phyloP scores from a whole-genome alignment of 2,113 vertebrate species.

The Rhabdomys dilectus region DNA sequence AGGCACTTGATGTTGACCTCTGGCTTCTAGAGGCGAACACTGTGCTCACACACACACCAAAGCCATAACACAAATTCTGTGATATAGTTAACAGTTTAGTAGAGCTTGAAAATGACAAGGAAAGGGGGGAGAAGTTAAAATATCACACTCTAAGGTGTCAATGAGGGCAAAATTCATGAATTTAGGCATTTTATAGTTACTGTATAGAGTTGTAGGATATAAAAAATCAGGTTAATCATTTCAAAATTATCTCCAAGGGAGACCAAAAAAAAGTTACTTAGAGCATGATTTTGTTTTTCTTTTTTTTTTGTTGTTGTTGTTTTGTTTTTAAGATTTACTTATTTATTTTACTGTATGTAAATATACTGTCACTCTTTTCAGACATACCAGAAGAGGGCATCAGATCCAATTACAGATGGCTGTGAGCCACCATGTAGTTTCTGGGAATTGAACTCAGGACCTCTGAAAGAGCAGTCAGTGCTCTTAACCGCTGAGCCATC shows the following conservation, averaged over 20 bases:
- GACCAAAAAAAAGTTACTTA: background rate
- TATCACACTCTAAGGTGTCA: background rate
- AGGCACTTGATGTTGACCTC: background rate
- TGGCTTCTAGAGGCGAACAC: too few species aligned
- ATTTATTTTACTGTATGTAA: too few species aligned
- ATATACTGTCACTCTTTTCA: too few species aligned
- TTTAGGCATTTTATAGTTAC: background rate
- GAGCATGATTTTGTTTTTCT: background rate
- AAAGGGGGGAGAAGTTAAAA: slow-evolving; percentile 17
- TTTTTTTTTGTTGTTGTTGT: too few species aligned
- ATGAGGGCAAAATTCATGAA: background rate
- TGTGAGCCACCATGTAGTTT: too few species aligned
- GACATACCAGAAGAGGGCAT: too few species aligned
- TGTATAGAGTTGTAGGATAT: background rate
- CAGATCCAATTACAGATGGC: too few species aligned
- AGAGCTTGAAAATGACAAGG: background rate
- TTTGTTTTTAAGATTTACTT: too few species aligned
- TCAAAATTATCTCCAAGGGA: slow-evolving; percentile 18
- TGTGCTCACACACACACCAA: background rate
- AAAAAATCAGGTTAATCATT: background rate
- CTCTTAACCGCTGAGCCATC: too few species aligned
- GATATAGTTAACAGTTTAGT: background rate
- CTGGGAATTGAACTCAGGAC: too few species aligned
- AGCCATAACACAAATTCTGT: background rate
- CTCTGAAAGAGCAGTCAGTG: too few species aligned